phyloP scores from a whole-genome alignment of 2,113 vertebrate species.

The Callaeas wilsoni region DNA sequence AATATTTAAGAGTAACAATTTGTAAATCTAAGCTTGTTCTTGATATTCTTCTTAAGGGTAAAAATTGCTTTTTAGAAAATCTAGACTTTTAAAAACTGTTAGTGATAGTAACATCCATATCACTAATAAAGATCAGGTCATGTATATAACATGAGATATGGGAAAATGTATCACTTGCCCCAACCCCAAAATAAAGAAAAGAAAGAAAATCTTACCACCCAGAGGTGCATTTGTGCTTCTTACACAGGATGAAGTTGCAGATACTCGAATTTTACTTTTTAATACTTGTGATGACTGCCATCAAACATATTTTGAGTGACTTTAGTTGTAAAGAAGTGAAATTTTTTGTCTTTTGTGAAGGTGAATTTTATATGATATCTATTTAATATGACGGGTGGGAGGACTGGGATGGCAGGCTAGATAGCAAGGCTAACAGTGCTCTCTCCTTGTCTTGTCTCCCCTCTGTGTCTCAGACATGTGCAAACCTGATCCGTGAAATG shows the following conservation, averaged over 20 bases:
- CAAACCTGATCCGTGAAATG: neutral
- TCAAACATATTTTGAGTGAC: neutral
- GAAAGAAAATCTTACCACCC: neutral
- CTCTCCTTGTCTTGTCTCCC: neutral
- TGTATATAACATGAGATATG: too few species aligned
- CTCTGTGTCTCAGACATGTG: neutral
- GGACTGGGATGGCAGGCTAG: neutral
- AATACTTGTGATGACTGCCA: neutral
- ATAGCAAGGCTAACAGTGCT: neutral
- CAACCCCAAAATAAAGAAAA: neutral
- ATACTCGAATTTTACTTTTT: neutral
- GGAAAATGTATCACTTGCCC: neutral
- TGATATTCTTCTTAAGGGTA: neutral
- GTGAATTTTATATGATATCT: neutral
- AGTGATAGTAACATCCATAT: neutral
- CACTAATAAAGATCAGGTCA: neutral
- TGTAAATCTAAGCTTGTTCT: neutral
- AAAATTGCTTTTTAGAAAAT: neutral
- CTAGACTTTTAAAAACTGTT: neutral
- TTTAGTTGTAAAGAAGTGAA: neutral
- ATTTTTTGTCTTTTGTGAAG: neutral
- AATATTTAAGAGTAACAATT: neutral
- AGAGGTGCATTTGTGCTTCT: neutral
- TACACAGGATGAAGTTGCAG: neutral
- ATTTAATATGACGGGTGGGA: fast-evolving